Evolutionary conservation across 2,888 invertebrate species (phyloP), one percentile per base, ranked within the genome.

Genomic region (Himalopsyche tibetana): DNA sequence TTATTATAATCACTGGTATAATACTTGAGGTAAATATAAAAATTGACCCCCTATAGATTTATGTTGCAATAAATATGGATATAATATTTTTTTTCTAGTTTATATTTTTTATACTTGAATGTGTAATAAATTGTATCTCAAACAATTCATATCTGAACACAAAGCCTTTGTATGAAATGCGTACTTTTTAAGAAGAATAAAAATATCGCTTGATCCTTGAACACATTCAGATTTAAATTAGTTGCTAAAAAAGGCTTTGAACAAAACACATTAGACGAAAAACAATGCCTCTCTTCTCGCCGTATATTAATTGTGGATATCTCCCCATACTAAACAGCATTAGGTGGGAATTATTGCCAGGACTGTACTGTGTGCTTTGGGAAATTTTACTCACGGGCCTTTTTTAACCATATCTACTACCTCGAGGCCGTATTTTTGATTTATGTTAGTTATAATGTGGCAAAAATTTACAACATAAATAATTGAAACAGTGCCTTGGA

Each of bases 301-400:
- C 63, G 63, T 63, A 63, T 63, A 63, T 63, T 63, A 63, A 63
- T 63, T 63, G 63, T 63, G 63, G 63, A 63, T 63, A 63, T 63
- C 63, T 63, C 63, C 63, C 63, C 19, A 63, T 63, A 63, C 63
- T 63, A 63, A 63, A 63, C 63, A 63, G 63, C 28, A 63, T 63
- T 63, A 63, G 63, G 19, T 63, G 63, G 63, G 63, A 63, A 63
- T 8, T 63, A 15, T 63, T 28, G 2, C 63, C 63, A 63, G 63
- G 28, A 11, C 28, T 8, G 63, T n/a, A 63, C 9, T 63, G 8
- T n/a, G 19, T 3, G 63, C 63, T 63, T 3, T 63, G 11, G 63
- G 63, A 4, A 63, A 63, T 28, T 28, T 28, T 28, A 0, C 28
- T 28, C 28, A 28, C 28, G 28, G 28, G 28, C 28, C 28, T 28